phyloP scores from a whole-genome alignment of 2,888 invertebrate genomes.

The Pristionchus arcanus region DNA sequence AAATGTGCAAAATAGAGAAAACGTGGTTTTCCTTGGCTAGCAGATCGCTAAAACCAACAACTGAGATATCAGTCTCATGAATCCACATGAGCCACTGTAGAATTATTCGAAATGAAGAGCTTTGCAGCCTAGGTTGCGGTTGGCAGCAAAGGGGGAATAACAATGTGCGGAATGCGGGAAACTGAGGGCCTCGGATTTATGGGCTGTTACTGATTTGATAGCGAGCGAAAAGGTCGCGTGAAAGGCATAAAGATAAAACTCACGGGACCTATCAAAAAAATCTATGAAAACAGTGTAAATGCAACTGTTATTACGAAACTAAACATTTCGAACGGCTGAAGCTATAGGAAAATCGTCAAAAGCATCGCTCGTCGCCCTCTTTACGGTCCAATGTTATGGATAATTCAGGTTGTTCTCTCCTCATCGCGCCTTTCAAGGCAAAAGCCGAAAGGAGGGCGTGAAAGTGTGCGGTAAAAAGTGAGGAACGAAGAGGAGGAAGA shows the following conservation, averaged over 20 bases:
- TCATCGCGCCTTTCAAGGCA: not conserved
- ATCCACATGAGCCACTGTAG: no score
- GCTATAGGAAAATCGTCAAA: not conserved
- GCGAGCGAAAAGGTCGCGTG: not conserved
- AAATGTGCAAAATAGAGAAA: no score
- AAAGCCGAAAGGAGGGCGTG: conserved; percentile 8
- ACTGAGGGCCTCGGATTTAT: not conserved
- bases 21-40: no score
- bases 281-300: not conserved
- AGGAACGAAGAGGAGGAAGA: conserved; percentile 15
- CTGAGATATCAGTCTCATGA: no score
- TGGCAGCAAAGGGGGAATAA: not conserved
- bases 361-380: not conserved
- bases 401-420: conserved; percentile 40
- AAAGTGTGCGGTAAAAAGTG: conserved; percentile 34
- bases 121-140: not conserved
- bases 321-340: not conserved
- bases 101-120: no score
- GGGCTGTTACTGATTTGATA: conserved; percentile 28
- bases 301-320: not conserved
- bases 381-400: conserved; percentile 38
- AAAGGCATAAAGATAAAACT: no score
- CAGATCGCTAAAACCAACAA: no score
- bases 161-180: not conserved
- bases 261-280: no score